A percentile compares a stretch with the other conserved stretches of the same genome.
These are phyloP conservation scores for Etheostoma perlongum DNA, from an alignment of 2,797 vertebrate genomes.

Conservation along the genomic window DNA sequence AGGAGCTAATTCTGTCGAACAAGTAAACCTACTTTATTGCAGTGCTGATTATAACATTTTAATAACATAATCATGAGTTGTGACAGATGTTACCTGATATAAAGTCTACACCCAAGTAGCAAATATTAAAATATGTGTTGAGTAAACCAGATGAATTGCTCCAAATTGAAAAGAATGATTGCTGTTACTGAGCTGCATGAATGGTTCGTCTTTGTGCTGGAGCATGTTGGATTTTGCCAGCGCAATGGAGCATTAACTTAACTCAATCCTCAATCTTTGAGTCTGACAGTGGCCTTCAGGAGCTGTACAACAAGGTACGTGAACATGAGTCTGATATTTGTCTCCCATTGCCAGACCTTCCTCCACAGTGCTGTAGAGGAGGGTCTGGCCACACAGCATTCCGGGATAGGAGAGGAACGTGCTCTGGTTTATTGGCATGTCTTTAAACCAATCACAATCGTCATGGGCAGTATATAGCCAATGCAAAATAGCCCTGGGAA, in stretches of 20 bases:
- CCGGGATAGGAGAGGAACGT: too few relatives aligned
- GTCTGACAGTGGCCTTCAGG: neutral
- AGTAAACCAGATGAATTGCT: neutral
- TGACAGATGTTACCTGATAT: neutral
- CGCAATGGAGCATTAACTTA: neutral
- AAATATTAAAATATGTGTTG: neutral
- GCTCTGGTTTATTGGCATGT: too few relatives aligned
- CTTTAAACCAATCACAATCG: too few relatives aligned
- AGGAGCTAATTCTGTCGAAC: neutral
- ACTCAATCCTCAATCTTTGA: neutral
- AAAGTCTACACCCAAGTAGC: neutral
- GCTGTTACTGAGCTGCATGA: neutral
- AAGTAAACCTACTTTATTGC: neutral
- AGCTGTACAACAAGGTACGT: neutral
- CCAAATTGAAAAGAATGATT: neutral
- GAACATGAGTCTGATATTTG: neutral
- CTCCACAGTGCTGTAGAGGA: too few relatives aligned
- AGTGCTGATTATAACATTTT: neutral
- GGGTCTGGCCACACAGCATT: too few relatives aligned
- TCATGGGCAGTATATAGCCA: too few relatives aligned
- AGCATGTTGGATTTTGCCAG: neutral
- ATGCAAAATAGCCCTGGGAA: too few relatives aligned
- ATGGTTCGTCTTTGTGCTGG: neutral
- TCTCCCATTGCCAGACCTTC: too few relatives aligned
- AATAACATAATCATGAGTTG: neutral